phyloP scores from a whole-genome alignment of 2,888 invertebrate genomes.

The Cheilosia impressa region DNA sequence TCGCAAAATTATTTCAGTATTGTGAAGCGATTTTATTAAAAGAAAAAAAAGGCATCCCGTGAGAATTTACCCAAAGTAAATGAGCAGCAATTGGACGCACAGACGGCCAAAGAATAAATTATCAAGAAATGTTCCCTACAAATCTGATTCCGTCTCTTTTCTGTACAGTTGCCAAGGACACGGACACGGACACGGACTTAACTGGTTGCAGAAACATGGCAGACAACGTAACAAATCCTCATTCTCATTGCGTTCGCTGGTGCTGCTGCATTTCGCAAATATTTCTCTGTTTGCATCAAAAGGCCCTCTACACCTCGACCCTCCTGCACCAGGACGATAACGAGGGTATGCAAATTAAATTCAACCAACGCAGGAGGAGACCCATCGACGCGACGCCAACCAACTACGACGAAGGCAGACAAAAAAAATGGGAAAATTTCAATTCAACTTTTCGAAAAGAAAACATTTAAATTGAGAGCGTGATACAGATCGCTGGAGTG shows the following conservation, averaged over 20 bases:
- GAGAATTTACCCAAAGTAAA: slow-evolving; percentile 35
- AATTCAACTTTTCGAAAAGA: slow-evolving; percentile 62
- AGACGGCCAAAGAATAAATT: slow-evolving; percentile 52
- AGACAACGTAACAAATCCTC: slow-evolving; percentile 55
- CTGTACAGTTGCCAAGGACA: slow-evolving; percentile 12
- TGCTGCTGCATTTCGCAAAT: slow-evolving; percentile 39
- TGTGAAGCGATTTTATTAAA: slow-evolving; percentile 25
- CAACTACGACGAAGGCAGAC: slow-evolving; percentile 5
- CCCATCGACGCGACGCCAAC: slow-evolving; percentile 6
- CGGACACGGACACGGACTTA: slow-evolving; percentile 11
- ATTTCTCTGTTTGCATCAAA: slow-evolving; percentile 59
- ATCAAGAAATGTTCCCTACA: slow-evolving; percentile 51
- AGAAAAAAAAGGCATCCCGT: slow-evolving; percentile 6
- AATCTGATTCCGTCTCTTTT: slow-evolving; percentile 39
- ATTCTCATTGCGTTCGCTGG: slow-evolving; percentile 42
- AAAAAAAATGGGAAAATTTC: slow-evolving; percentile 35
- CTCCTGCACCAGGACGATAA: slow-evolving; percentile 43
- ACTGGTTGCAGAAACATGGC: slow-evolving; percentile 39
- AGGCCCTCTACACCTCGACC: slow-evolving; percentile 20
- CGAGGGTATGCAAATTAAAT: slow-evolving; percentile 72
- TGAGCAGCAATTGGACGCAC: slow-evolving; percentile 16
- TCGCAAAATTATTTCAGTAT: slow-evolving; percentile 41
- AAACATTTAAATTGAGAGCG: slow-evolving; percentile 65
- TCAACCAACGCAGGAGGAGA: slow-evolving; percentile 35
- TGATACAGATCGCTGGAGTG: slow-evolving; percentile 36